Percentiles rank a stretch among this genome's conserved stretches.
Evolutionary conservation across 2,113 vertebrate genomes (phyloP).

Genomic region (Ptyas mucosa): DNA sequence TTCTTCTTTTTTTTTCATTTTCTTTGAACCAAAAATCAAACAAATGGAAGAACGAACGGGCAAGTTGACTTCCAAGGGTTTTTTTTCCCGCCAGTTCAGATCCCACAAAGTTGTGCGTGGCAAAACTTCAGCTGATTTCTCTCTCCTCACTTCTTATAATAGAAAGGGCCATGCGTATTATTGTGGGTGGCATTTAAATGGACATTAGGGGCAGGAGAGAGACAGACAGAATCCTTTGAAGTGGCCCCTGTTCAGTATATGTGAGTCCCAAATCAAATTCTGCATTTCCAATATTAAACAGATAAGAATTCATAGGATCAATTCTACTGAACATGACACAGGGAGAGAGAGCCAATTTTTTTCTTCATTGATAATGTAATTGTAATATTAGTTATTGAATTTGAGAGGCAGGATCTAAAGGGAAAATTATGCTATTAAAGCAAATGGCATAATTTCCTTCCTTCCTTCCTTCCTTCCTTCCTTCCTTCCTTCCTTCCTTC

Average conservation of each 20-base stretch:
- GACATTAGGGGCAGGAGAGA: conserved; percentile 34
- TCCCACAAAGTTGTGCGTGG: conserved; percentile 74
- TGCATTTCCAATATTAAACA: conserved; percentile 43
- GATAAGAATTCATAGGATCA: conserved; percentile 25
- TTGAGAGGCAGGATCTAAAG: background rate
- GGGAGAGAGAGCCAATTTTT: background rate
- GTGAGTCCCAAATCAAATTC: conserved; percentile 55
- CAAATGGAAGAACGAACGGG: conserved; percentile 84
- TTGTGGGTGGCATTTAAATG: conserved; percentile 23
- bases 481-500: no score
- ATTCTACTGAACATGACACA: conserved; percentile 7
- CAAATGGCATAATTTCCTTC: background rate
- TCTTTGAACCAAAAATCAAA: conserved; percentile 89
- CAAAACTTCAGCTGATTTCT: conserved; percentile 80
- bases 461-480: no score
- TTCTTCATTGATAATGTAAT: background rate
- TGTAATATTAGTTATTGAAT: background rate
- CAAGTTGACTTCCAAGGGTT: conserved; percentile 76
- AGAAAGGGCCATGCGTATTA: conserved; percentile 69
- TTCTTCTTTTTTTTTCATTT: conserved; percentile 71
- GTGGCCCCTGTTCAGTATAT: conserved; percentile 59
- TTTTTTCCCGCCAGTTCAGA: conserved; percentile 74
- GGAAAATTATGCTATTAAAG: background rate
- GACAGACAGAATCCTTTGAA: conserved; percentile 67
- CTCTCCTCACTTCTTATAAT: conserved; percentile 69